These are phyloP conservation scores for Epinephelus cyanopodus DNA, from an alignment of 2,113 vertebrate genomes.

Conservation along the genomic window DNA sequence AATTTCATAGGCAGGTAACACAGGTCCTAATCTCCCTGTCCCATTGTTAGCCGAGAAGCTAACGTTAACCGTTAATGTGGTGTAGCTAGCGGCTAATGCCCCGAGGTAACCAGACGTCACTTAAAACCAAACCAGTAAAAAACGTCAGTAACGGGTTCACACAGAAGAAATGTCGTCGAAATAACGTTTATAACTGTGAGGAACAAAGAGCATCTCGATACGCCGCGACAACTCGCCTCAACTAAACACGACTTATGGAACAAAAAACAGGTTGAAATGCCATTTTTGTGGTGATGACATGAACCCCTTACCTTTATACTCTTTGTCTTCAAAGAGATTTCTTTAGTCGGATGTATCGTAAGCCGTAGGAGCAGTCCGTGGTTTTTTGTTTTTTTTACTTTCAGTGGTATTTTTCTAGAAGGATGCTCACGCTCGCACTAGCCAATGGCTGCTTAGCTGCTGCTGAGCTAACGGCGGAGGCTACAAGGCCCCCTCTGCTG, in stretches of 20 bases:
- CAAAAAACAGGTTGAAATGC: conserved; percentile 27
- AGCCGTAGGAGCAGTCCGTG: conserved; percentile 38
- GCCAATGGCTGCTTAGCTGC: conserved; percentile 72
- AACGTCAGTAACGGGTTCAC: rapidly evolving
- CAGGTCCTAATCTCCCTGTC: conserved; percentile 55
- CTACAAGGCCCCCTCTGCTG: conserved; percentile 73
- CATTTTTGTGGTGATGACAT: background rate
- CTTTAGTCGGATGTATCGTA: conserved; percentile 33
- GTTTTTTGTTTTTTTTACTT: conserved; percentile 50
- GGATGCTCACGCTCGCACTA: conserved; percentile 74
- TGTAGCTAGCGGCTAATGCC: conserved; percentile 2
- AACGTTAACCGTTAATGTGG: conserved; percentile 32
- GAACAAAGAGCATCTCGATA: conserved; percentile 45
- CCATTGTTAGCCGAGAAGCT: conserved; percentile 80
- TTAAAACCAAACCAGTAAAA: background rate
- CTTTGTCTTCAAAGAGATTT: conserved; percentile 80
- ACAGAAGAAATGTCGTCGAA: background rate
- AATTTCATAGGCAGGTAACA: conserved; percentile 9
- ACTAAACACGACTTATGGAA: conserved; percentile 31
- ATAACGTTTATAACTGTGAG: conserved; percentile 9
- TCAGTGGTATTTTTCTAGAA: conserved; percentile 65
- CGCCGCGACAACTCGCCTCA: conserved; percentile 47
- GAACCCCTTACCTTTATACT: conserved; percentile 75
- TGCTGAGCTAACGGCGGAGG: conserved; percentile 59
- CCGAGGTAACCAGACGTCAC: conserved; percentile 16